A percentile compares a stretch with the other conserved stretches of the same genome.
These are phyloP conservation scores for Metridium senile DNA, from an alignment of 92 coral and sea anemone genomes.

Conservation along the genomic window DNA sequence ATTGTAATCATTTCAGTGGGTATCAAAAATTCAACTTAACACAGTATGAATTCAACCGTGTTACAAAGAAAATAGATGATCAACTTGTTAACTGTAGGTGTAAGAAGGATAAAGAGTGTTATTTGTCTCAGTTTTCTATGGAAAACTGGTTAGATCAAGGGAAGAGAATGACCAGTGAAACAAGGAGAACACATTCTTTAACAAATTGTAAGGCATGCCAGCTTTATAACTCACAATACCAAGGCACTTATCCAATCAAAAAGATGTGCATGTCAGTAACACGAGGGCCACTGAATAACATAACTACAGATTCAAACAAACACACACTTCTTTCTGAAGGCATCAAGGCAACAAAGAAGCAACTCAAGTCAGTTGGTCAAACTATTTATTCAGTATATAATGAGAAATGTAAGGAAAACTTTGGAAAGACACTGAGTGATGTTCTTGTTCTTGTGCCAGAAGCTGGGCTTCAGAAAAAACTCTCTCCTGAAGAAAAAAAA, in stretches of 20 bases:
- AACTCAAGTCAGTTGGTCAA: constrained; percentile 30
- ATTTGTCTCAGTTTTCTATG: constrained; percentile 14
- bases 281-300: neutral
- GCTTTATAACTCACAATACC: constrained; percentile 20
- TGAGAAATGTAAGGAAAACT: constrained; percentile 40
- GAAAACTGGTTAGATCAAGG: constrained; percentile 17
- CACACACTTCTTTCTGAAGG: constrained; percentile 17
- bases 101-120: constrained; percentile 24
- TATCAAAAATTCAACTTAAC: constrained; percentile 6
- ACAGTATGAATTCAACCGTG: constrained; percentile 26
- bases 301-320: neutral
- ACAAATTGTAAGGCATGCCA: constrained; percentile 30
- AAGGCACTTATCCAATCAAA: neutral
- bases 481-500: constrained; percentile 40
- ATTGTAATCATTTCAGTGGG: constrained; percentile 22
- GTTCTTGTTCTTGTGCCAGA: constrained; percentile 49
- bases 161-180: constrained; percentile 13
- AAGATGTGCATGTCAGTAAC: neutral
- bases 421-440: constrained; percentile 34
- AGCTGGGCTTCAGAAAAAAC: constrained; percentile 34
- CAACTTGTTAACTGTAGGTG: constrained; percentile 18
- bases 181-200: constrained; percentile 4
- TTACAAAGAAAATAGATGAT: constrained; percentile 10
- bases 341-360: constrained; percentile 28
- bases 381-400: constrained; percentile 26